phyloP scores from a whole-genome alignment of 1,140 invertebrate species.

The Aphelenchoides avenae region DNA sequence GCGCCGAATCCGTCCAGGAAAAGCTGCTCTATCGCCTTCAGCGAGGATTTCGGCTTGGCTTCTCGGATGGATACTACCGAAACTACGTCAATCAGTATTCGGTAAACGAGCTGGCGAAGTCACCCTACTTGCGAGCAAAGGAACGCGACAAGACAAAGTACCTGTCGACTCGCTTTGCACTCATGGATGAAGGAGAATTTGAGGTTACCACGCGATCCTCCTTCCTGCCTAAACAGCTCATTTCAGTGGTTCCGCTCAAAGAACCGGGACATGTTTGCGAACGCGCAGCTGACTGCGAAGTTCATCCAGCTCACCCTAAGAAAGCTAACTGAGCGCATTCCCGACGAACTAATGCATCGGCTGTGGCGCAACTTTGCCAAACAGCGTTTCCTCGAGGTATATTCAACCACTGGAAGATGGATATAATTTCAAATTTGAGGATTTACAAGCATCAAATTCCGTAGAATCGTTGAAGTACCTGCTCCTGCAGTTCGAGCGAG shows the following conservation, averaged over 20 bases:
- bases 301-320: slow-evolving; percentile 31
- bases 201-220: slow-evolving; percentile 27
- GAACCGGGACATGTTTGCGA: slow-evolving; percentile 13
- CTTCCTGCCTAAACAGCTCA: too few species aligned
- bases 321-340: slow-evolving; percentile 30
- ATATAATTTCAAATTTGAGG: slow-evolving; percentile 4
- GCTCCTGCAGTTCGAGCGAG: slow-evolving; percentile 35
- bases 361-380: slow-evolving; percentile 34
- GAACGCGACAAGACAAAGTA: slow-evolving; percentile 41
- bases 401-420: slow-evolving; percentile 11
- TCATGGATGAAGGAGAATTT: slow-evolving; percentile 45
- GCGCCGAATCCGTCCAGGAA: too few species aligned
- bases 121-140: slow-evolving; percentile 22
- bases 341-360: slow-evolving; percentile 44
- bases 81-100: slow-evolving; percentile 42
- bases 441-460: slow-evolving; percentile 6
- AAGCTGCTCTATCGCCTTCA: slow-evolving; percentile 13
- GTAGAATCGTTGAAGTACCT: slow-evolving; percentile 15
- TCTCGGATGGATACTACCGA: slow-evolving; percentile 40
- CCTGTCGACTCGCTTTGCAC: slow-evolving; percentile 28
- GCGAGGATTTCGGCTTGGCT: slow-evolving; percentile 38
- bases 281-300: slow-evolving; percentile 12
- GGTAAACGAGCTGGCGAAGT: slow-evolving; percentile 42
- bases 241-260: slow-evolving; percentile 39
- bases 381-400: slow-evolving; percentile 20